Percentiles rank a stretch among this genome's conserved stretches.
phyloP scores from a whole-genome alignment of 2,888 invertebrate species.

The Drosophila mimica region DNA sequence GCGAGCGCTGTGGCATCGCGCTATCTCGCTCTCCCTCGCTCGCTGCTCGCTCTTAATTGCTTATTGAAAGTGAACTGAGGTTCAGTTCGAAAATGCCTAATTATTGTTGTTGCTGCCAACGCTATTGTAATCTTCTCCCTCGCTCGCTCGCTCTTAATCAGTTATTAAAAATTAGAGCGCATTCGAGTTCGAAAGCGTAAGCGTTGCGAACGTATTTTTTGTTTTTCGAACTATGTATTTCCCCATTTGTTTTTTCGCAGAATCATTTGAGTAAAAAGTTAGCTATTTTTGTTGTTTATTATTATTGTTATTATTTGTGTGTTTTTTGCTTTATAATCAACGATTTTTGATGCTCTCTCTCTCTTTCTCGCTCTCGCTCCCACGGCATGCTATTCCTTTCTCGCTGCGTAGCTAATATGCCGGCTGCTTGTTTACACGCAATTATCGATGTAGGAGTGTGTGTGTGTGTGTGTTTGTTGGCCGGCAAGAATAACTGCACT shows the following conservation, averaged over 20 bases:
- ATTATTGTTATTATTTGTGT: conserved; percentile 18
- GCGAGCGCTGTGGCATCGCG: conserved; percentile 84
- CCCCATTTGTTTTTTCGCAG: conserved; percentile 1
- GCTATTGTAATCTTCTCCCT: background rate
- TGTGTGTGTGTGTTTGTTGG: conserved; percentile 17
- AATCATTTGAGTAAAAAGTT: background rate
- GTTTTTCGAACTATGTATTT: background rate
- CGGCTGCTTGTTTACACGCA: conserved; percentile 26
- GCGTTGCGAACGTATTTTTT: conserved; percentile 2
- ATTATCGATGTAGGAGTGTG: conserved; percentile 7
- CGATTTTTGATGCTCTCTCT: conserved; percentile 36
- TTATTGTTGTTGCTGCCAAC: background rate
- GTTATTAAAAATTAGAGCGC: background rate
- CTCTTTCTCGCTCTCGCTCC: conserved; percentile 6
- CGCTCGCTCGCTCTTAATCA: background rate
- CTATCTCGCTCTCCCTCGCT: background rate
- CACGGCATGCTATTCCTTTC: conserved; percentile 9
- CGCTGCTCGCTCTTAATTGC: conserved; percentile 14
- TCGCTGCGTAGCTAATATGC: conserved; percentile 50
- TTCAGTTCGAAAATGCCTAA: conserved; percentile 2
- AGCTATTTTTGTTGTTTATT: conserved; percentile 5
- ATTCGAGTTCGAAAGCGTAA: conserved; percentile 21
- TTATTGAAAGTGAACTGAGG: conserved; percentile 6
- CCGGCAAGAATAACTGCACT: conserved; percentile 50
- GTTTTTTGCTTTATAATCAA: conserved; percentile 46